Evolutionary conservation across 2,797 vertebrate species (phyloP), one percentile per base, ranked within the genome.

Genomic region (Peromyscus melanophrys): DNA sequence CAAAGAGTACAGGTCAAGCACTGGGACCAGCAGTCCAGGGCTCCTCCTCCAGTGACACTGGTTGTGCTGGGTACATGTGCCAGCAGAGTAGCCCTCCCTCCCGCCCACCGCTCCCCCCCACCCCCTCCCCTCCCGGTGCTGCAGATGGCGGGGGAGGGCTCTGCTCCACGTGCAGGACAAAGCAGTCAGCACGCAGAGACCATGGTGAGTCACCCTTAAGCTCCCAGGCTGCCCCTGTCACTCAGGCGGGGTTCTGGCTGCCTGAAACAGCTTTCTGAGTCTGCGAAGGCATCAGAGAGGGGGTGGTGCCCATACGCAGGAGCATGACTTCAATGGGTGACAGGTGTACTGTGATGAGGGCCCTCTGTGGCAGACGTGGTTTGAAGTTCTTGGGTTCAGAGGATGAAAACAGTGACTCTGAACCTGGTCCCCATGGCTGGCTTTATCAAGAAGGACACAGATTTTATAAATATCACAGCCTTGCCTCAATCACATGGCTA

Each of bases 391-490:
- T 4, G 71, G 95, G 96, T 95, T 98, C 52, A 85, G 92, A 98
- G 89, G 84, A 95, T 94, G 87, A 96, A 96, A 29, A 80, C 83
- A 88, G 86, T 34, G 40, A 86, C 55, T 85, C 43, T 90, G 96
- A 93, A 81, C 92, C 93, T 85, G 71, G 76, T 97, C 91, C 76
- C 96, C 46, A 43, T 93, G 91, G 87, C 75, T 96, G 95, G 96
- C 80, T 97, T 96, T 83, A 84, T 96, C 82, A 81, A 13, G 96
- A 97, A 97, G 95, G 96, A 98, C 96, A 96, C 2, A 46, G 96
- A 69, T 96, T 97, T 97, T 98, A 98, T 97, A 97, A 98, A 98
- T 98, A 98, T 96, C 96, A 92, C 92, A 91, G 90, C 75, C 78
- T 86, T 49, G 78, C 94, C 85, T 77, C 1, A 40, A 81, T 82